Evolutionary conservation across 1,140 invertebrate species (phyloP).

Genomic region (Samia ricini): DNA sequence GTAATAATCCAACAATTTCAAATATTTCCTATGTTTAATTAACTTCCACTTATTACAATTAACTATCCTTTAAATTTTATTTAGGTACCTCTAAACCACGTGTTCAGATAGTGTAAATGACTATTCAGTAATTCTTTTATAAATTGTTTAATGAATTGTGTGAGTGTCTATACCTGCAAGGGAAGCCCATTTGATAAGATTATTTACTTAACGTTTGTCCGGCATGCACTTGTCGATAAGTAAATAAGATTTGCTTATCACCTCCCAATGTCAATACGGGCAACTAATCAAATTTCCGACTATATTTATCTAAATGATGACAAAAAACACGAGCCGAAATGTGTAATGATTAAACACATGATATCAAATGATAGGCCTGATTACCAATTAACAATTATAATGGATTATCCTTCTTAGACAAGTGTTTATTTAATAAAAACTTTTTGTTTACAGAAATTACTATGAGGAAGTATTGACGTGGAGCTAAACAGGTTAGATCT

Average conservation of each 20-base stretch:
- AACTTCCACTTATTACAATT: too few species aligned
- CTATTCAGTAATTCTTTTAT: too few species aligned
- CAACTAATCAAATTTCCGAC: not conserved
- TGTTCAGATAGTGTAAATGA: not conserved
- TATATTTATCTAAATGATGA: conserved; percentile 42
- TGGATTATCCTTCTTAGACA: not conserved
- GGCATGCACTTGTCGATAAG: conserved; percentile 7
- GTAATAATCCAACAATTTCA: too few species aligned
- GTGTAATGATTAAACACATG: conserved; percentile 7
- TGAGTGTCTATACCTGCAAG: not conserved
- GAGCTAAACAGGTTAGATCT: not conserved
- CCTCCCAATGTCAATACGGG: not conserved
- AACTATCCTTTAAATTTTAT: too few species aligned
- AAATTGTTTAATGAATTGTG: not conserved
- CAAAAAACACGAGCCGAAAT: conserved; percentile 59
- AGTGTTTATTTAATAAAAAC: not conserved
- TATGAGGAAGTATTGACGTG: not conserved
- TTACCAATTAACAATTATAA: not conserved
- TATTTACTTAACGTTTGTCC: conserved; percentile 24
- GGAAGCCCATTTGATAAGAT: conserved; percentile 19
- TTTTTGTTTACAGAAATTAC: not conserved
- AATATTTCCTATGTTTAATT: too few species aligned
- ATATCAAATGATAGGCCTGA: conserved; percentile 7
- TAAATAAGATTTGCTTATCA: conserved; percentile 3
- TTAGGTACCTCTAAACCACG: too few species aligned